phyloP scores from a whole-genome alignment of 2,888 invertebrate species.

The Cephus nigrinus region DNA sequence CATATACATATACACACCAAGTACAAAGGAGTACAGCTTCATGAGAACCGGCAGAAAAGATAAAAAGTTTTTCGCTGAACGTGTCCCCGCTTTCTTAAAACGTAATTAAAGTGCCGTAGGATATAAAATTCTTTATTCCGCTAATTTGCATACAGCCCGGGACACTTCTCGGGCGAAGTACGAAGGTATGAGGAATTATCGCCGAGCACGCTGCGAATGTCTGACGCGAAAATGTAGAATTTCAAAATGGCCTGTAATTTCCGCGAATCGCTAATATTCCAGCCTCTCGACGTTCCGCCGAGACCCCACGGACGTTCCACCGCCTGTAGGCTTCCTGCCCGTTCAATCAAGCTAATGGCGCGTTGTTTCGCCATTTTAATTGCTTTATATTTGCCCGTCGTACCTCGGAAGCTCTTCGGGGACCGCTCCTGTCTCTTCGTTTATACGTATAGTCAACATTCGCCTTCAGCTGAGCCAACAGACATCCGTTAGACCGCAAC shows the following conservation, averaged over 20 bases:
- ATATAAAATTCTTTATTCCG: neutral
- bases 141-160: neutral
- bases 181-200: neutral
- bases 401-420: neutral
- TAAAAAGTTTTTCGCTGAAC: neutral
- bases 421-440: neutral
- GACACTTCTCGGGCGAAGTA: neutral
- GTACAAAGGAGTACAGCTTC: neutral
- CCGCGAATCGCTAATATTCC: neutral
- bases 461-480: neutral
- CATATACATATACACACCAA: neutral
- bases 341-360: slow-evolving; percentile 29
- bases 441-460: neutral
- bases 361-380: slow-evolving; percentile 28
- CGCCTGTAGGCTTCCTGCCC: slow-evolving; percentile 3
- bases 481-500: neutral
- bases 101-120: neutral
- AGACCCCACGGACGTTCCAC: neutral
- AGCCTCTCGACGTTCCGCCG: neutral
- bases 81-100: neutral
- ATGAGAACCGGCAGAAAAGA: neutral
- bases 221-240: neutral
- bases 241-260: neutral
- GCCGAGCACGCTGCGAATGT: neutral
- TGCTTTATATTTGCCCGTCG: slow-evolving; percentile 1